Evolutionary conservation across 2,888 invertebrate species (phyloP), one percentile per base, ranked within the genome.

Genomic region (Cheiracanthium punctorium): DNA sequence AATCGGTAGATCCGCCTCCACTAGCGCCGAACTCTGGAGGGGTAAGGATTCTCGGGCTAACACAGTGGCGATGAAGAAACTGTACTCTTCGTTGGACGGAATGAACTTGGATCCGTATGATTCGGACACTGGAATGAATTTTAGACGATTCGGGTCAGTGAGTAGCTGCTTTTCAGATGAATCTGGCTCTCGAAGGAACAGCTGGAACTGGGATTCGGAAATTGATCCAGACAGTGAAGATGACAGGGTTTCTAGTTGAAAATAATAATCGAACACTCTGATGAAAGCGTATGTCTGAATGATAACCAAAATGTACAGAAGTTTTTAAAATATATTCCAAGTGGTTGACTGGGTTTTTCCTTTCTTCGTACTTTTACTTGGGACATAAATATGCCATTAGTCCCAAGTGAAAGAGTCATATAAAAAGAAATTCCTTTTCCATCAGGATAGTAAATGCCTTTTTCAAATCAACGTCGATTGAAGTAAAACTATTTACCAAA

Each of bases 201-300:
- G 84, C 30, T 85, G 79, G 73, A 74, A 79, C 17, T 79, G 69
- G 52, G 84, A 79, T 7, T 74, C 84, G 24, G 84, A 85, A 14
- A 14, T 41, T 7, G 76, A 82, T 10, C 41, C 33, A 7, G 84
- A 79, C 8, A 77, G 72, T 20, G 84, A 85, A 17, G 76, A 72
- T 24, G 77, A 73, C 12, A 41, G 24, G 5, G n/a, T 43, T 65
- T 75, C 64, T 0, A 75, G 64, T 10, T 65, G 41, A 74, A 30
- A 17, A n/a, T n/a, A n/a, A n/a, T n/a, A n/a, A n/a, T n/a, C n/a
- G n/a, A n/a, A n/a, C n/a, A n/a, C n/a, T n/a, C n/a, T n/a, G n/a
- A n/a, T n/a, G n/a, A n/a, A n/a, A n/a, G n/a, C n/a, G n/a, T n/a
- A n/a, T n/a, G n/a, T n/a, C n/a, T n/a, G n/a, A n/a, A n/a, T n/a